phyloP scores from a whole-genome alignment of 2,113 vertebrate species.

The Euleptes europaea region DNA sequence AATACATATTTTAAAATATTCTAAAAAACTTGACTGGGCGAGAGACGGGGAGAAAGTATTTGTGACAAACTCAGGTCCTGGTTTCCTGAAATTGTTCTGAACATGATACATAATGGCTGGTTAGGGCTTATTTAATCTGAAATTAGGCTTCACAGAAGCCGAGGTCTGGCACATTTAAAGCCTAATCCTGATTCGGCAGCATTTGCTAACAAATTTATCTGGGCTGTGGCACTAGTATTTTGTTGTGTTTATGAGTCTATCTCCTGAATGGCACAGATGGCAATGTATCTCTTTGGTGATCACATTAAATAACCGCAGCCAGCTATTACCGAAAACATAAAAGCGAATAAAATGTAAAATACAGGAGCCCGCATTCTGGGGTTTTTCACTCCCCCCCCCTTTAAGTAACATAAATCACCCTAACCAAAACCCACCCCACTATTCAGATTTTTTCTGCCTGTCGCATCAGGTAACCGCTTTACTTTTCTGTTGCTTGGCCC shows the following conservation, averaged over 20 bases:
- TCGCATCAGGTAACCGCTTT: too few relatives aligned
- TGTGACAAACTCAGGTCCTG: background rate
- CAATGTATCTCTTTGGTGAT: background rate
- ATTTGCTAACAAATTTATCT: constrained; percentile 15
- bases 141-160: constrained; percentile 17
- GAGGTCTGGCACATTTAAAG: constrained; percentile 15
- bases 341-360: background rate
- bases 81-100: background rate
- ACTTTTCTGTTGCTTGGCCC: background rate
- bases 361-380: too few relatives aligned
- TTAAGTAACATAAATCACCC: background rate
- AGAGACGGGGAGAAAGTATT: background rate
- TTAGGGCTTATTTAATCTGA: constrained; percentile 11
- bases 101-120: constrained; percentile 1
- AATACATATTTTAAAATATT: background rate
- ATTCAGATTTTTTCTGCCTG: background rate
- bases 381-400: background rate
- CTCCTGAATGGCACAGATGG: background rate
- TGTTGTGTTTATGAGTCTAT: background rate
- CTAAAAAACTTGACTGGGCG: background rate
- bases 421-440: background rate
- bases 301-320: background rate
- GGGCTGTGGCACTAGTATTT: constrained; percentile 3
- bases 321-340: background rate
- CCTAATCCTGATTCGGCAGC: constrained; percentile 31